phyloP scores from a whole-genome alignment of 2,888 invertebrate genomes.

The Elysia crispata region DNA sequence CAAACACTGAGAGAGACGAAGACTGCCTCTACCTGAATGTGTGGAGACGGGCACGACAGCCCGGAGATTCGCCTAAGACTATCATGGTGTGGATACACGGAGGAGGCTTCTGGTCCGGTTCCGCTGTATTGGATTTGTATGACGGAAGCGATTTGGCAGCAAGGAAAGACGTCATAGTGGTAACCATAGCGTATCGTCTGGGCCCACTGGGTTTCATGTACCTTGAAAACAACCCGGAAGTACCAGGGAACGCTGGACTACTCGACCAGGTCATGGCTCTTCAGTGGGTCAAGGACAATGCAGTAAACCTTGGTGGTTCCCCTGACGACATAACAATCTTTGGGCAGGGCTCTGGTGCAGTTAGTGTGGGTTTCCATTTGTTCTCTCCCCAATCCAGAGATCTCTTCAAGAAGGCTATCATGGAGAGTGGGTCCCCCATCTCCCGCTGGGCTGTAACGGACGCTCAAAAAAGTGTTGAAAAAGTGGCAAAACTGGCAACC shows the following conservation, averaged over 20 bases:
- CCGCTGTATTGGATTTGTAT: conserved; percentile 84
- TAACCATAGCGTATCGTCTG: conserved; percentile 93
- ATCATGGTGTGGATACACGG: conserved; percentile 96
- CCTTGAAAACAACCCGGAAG: conserved; percentile 83
- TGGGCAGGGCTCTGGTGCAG: conserved; percentile 69
- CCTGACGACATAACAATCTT: conserved; percentile 61
- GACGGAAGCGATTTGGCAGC: conserved; percentile 85
- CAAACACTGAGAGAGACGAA: conserved; percentile 94
- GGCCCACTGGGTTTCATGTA: conserved; percentile 96
- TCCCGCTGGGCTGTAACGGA: conserved; percentile 57
- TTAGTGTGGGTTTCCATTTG: conserved; percentile 60
- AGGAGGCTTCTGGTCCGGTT: conserved; percentile 94
- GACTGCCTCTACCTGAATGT: conserved; percentile 96
- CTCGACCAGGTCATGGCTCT: conserved; percentile 94
- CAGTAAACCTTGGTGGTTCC: conserved; percentile 76
- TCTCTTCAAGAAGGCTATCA: conserved; percentile 63
- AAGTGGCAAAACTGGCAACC: neutral
- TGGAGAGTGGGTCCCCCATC: conserved; percentile 61
- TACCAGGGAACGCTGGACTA: conserved; percentile 92
- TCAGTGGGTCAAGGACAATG: conserved; percentile 93
- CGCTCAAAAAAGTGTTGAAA: neutral
- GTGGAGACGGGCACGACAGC: conserved; percentile 85
- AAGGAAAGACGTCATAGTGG: conserved; percentile 89
- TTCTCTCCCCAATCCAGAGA: conserved; percentile 60
- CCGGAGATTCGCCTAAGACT: conserved; percentile 78